These are phyloP conservation scores for Perognathus longimembris DNA, from an alignment of 2,113 vertebrate genomes.

Conservation along the genomic window DNA sequence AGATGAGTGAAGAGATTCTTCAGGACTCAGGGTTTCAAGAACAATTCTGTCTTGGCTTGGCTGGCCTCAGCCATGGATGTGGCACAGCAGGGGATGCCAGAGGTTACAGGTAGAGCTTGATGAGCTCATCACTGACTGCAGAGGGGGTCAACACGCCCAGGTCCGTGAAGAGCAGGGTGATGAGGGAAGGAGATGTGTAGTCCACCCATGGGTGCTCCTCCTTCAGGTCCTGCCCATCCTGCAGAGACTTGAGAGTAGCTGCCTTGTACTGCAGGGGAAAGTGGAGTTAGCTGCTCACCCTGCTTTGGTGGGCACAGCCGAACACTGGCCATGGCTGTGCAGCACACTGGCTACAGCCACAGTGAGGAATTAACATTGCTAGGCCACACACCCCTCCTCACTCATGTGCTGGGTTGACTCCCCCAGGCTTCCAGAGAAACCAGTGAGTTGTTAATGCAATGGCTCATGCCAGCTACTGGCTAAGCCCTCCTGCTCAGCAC, in stretches of 20 bases:
- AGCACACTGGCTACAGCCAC: too few species aligned
- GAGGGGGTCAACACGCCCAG: conserved; percentile 97
- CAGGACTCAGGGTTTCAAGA: not conserved
- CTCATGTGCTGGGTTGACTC: too few species aligned
- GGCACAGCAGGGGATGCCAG: fast-evolving
- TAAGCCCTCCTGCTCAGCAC: not conserved
- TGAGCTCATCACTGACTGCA: conserved; percentile 97
- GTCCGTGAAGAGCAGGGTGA: conserved; percentile 97
- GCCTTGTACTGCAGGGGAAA: conserved; percentile 93
- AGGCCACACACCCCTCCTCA: too few species aligned
- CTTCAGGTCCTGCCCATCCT: conserved; percentile 87
- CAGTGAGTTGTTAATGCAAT: not conserved
- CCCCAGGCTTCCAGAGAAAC: too few species aligned
- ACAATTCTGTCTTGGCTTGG: not conserved
- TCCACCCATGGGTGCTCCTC: conserved; percentile 96
- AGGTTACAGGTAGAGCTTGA: conserved; percentile 95
- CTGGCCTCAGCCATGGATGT: fast-evolving
- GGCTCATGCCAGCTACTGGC: not conserved
- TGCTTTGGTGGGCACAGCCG: not conserved
- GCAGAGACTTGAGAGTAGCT: conserved; percentile 91
- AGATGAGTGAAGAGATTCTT: not conserved
- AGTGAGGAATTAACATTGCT: too few species aligned
- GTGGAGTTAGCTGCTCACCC: not conserved
- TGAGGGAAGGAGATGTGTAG: conserved; percentile 96
- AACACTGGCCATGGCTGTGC: too few species aligned